A percentile compares a stretch with the other conserved stretches of the same genome.
These are phyloP conservation scores for Drosophila albomicans DNA, from an alignment of 1,140 invertebrate species.

Conservation along the genomic window DNA sequence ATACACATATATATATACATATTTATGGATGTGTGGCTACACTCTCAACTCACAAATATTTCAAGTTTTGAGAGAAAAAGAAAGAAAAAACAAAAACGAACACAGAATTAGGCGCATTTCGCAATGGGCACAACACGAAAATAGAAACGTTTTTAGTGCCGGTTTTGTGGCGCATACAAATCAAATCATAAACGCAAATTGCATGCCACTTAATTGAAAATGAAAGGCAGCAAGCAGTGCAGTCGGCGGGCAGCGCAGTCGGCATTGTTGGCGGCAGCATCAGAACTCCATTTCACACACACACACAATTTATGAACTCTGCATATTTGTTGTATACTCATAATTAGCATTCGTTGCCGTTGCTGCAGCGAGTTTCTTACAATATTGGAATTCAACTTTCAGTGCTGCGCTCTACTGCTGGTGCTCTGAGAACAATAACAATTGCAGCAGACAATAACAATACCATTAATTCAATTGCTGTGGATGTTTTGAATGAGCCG, in stretches of 20 bases:
- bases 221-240: conserved; percentile 29
- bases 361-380: conserved; percentile 19
- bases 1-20: not conserved
- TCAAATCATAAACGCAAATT: conserved; percentile 38
- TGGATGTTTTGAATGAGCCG: not conserved
- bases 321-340: conserved; percentile 7
- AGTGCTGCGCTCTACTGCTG: not conserved
- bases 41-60: conserved; percentile 6
- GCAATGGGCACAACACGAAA: conserved; percentile 31
- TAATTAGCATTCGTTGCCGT: conserved; percentile 23
- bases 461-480: conserved; percentile 16
- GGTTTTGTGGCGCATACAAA: conserved; percentile 18
- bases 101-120: conserved; percentile 30
- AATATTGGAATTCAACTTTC: conserved; percentile 7
- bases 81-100: too few relatives aligned
- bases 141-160: conserved; percentile 34
- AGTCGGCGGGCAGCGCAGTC: not conserved
- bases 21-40: not conserved
- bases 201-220: conserved; percentile 38
- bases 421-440: conserved; percentile 14
- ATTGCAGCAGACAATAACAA: conserved; percentile 7
- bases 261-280: conserved; percentile 25
- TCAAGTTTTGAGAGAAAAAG: conserved; percentile 18
- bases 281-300: conserved; percentile 15
- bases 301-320: conserved; percentile 3